Conservation (phyloP, 2,888 invertebrate genomes). For the Thalpophila matura region DNA sequence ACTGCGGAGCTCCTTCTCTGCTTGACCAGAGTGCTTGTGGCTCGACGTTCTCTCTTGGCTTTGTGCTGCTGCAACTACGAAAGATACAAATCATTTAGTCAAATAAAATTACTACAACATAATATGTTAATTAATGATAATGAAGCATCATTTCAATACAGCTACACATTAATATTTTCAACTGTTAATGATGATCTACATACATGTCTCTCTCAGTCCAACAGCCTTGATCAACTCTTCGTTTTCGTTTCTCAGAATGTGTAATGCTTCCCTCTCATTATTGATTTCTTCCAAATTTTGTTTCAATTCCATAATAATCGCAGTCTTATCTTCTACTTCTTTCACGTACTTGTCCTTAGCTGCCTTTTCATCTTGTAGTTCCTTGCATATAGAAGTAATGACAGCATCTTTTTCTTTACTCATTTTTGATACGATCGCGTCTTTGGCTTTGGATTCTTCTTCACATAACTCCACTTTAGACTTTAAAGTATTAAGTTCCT, state of each 20-base stretch:
- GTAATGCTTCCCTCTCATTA: slow-evolving; percentile 66
- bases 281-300: slow-evolving; percentile 65
- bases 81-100: slow-evolving; percentile 27
- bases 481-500: slow-evolving; percentile 64
- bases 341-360: slow-evolving; percentile 66
- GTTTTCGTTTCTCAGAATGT: slow-evolving; percentile 74
- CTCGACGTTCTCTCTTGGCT: slow-evolving; percentile 71
- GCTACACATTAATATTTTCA: not conserved
- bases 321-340: slow-evolving; percentile 63
- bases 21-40: slow-evolving; percentile 66
- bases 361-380: slow-evolving; percentile 71
- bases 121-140: not conserved
- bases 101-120: not conserved
- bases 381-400: slow-evolving; percentile 68
- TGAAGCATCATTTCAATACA: not conserved
- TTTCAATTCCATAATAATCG: slow-evolving; percentile 63
- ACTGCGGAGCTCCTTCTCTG: slow-evolving; percentile 70
- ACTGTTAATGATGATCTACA: slow-evolving; percentile 58
- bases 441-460: slow-evolving; percentile 66
- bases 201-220: slow-evolving; percentile 79
- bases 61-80: slow-evolving; percentile 74
- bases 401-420: slow-evolving; percentile 60
- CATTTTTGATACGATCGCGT: slow-evolving; percentile 58
- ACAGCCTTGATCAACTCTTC: slow-evolving; percentile 74
- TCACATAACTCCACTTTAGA: slow-evolving; percentile 61